phyloP scores from a whole-genome alignment of 2,888 invertebrate genomes.

The Osmoderma eremita region DNA sequence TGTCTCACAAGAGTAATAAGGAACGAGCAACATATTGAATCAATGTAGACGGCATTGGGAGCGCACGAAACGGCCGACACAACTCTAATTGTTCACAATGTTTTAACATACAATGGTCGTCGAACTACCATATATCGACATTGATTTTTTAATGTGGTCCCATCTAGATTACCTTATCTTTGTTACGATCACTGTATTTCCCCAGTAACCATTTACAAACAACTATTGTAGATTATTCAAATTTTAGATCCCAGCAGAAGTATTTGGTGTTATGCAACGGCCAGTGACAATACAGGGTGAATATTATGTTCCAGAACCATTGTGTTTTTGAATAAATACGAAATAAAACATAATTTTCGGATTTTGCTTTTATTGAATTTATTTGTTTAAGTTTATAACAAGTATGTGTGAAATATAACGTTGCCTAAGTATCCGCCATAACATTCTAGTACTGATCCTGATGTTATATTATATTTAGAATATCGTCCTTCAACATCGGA shows the following conservation, averaged over 20 bases:
- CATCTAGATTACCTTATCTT: slow-evolving; percentile 60
- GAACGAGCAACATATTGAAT: slow-evolving; percentile 48
- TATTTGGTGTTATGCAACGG: slow-evolving; percentile 48
- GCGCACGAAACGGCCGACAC: slow-evolving; percentile 51
- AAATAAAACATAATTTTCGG: too few relatives aligned
- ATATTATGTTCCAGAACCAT: too few relatives aligned
- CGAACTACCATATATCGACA: slow-evolving; percentile 58
- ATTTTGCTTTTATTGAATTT: too few relatives aligned
- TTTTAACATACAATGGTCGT: slow-evolving; percentile 61
- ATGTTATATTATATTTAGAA: too few relatives aligned
- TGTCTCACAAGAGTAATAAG: slow-evolving; percentile 34
- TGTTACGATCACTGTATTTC: slow-evolving; percentile 56
- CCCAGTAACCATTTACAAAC: slow-evolving; percentile 61
- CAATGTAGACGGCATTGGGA: slow-evolving; percentile 45
- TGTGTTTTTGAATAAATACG: too few relatives aligned
- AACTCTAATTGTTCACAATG: slow-evolving; percentile 59
- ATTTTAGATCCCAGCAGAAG: slow-evolving; percentile 49
- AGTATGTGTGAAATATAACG: too few relatives aligned
- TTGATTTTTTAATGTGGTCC: slow-evolving; percentile 61
- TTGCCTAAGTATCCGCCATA: too few relatives aligned
- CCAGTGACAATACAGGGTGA: background rate
- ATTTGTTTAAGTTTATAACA: too few relatives aligned
- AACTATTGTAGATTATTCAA: slow-evolving; percentile 57
- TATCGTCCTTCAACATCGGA: too few relatives aligned
- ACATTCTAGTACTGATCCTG: too few relatives aligned